These are phyloP conservation scores for Kryptopterus vitreolus DNA, from an alignment of 2,797 vertebrate genomes.

Conservation along the genomic window DNA sequence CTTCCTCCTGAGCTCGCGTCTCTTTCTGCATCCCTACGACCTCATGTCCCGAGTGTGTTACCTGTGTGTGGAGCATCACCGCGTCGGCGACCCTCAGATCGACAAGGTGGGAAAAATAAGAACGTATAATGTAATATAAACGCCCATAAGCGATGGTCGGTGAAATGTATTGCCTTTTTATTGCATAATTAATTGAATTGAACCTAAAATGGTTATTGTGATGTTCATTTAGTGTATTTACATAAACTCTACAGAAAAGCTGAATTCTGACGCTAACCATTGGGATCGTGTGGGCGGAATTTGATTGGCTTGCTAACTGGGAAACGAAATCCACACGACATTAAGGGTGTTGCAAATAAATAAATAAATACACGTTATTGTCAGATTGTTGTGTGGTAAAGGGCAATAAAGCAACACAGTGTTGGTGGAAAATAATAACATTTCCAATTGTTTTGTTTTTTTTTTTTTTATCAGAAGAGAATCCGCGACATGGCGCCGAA, in stretches of 20 bases:
- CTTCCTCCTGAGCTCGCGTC: constrained; percentile 91
- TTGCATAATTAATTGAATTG: too few relatives aligned
- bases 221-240: not conserved
- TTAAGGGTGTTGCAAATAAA: too few relatives aligned
- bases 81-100: constrained; percentile 85
- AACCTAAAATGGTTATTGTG: too few relatives aligned
- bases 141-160: too few relatives aligned
- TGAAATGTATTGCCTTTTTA: too few relatives aligned
- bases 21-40: constrained; percentile 92
- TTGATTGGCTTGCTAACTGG: not conserved
- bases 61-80: constrained; percentile 91
- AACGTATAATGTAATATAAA: too few relatives aligned
- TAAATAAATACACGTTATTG: too few relatives aligned
- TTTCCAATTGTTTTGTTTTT: not conserved
- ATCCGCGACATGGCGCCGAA: constrained; percentile 90
- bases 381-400: not conserved
- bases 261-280: not conserved
- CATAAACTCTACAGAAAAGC: not conserved
- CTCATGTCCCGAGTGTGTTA: constrained; percentile 90
- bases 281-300: not conserved
- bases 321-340: too few relatives aligned
- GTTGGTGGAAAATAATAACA: not conserved
- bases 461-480: constrained; percentile 73
- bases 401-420: not conserved
- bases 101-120: constrained; percentile 84